Percentiles rank a stretch among this genome's conserved stretches.
Evolutionary conservation across 2,888 invertebrate species (phyloP).

Genomic region (Oxycera nigricornis): DNA sequence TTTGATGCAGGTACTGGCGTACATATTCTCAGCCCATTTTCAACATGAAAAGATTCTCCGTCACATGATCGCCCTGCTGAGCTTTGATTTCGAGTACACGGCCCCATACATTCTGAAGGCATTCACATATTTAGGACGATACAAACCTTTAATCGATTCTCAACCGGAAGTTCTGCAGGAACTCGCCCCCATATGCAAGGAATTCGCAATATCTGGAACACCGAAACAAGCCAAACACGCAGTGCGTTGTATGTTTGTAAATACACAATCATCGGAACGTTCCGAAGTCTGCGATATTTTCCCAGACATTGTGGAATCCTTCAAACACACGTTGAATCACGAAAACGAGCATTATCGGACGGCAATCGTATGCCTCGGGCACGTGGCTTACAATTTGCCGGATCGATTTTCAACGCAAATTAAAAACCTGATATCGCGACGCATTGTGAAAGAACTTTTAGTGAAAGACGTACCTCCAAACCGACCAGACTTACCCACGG

Average conservation of each 20-base stretch:
- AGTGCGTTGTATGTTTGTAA: conserved; percentile 87
- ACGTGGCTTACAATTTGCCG: conserved; percentile 91
- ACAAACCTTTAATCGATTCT: conserved; percentile 80
- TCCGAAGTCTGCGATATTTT: conserved; percentile 67
- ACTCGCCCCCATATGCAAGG: conserved; percentile 85
- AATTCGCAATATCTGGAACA: conserved; percentile 86
- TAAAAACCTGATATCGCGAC: conserved; percentile 92
- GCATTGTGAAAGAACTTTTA: conserved; percentile 93
- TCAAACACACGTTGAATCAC: conserved; percentile 77
- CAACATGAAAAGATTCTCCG: conserved; percentile 83
- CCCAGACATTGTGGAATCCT: conserved; percentile 80
- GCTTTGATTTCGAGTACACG: conserved; percentile 76
- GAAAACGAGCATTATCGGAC: conserved; percentile 86
- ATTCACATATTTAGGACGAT: conserved; percentile 86
- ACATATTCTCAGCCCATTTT: conserved; percentile 93
- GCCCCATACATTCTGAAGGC: conserved; percentile 84
- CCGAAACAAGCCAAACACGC: conserved; percentile 97
- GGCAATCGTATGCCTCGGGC: conserved; percentile 92
- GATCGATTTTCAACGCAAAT: conserved; percentile 88
- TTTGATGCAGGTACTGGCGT: conserved; percentile 68
- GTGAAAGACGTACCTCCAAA: conserved; percentile 77
- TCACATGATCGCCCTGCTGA: conserved; percentile 74
- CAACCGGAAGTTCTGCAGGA: conserved; percentile 79
- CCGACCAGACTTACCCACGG: conserved; percentile 58
- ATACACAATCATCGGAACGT: conserved; percentile 66